Percentiles rank a stretch among this genome's conserved stretches.
Evolutionary conservation across 2,888 invertebrate species (phyloP).

Genomic region (Pardosa pseudoannulata): DNA sequence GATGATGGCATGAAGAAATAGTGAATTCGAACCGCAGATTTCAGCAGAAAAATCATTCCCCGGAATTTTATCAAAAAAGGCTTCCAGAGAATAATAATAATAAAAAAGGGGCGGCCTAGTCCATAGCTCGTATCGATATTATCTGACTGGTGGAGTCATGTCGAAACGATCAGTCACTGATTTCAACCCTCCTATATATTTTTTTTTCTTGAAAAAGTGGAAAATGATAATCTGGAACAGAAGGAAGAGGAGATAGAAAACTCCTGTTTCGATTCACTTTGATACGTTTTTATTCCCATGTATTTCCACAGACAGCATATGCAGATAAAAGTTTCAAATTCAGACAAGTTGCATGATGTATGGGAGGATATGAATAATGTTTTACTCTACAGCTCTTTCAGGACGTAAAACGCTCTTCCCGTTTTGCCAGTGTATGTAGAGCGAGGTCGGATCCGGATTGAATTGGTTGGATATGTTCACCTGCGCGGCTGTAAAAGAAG

Average conservation of each 20-base stretch:
- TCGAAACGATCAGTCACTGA: constrained; percentile 2
- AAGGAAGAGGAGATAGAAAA: constrained; percentile 4
- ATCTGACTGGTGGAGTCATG: constrained; percentile 2
- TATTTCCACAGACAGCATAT: constrained; percentile 27
- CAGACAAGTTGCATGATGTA: constrained; percentile 6
- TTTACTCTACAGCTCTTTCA: background rate
- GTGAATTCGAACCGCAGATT: background rate
- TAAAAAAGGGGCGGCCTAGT: background rate
- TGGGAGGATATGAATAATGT: background rate
- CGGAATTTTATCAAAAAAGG: background rate
- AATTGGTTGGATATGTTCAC: too few relatives aligned
- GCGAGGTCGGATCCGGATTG: too few relatives aligned
- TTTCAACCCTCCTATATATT: background rate
- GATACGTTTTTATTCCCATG: constrained; percentile 44
- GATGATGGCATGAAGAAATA: background rate
- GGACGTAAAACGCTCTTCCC: too few relatives aligned
- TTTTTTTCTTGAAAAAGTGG: background rate
- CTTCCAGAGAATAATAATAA: too few relatives aligned
- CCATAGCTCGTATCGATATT: constrained; percentile 2
- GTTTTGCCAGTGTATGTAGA: too few relatives aligned
- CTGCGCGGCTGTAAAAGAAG: too few relatives aligned
- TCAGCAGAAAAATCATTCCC: background rate
- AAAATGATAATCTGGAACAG: constrained; percentile 5
- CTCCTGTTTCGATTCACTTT: constrained; percentile 60
- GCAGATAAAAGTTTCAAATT: constrained; percentile 1